Evolutionary conservation across 2,888 invertebrate genomes (phyloP).

Genomic region (Nephrotoma guestfalica): DNA sequence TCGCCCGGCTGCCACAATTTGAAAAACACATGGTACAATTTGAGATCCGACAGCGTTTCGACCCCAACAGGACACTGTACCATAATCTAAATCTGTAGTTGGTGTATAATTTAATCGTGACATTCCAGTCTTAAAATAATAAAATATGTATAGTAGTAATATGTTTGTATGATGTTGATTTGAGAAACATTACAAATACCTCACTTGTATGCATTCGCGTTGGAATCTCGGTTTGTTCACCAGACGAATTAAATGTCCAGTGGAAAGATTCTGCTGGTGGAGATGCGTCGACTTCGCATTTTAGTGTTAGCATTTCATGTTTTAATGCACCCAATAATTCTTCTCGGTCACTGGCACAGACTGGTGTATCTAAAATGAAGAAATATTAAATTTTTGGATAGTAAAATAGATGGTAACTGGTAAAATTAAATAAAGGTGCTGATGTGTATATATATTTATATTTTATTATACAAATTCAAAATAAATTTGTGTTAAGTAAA

Average conservation of each 20-base stretch:
- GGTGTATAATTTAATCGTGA: conserved; percentile 69
- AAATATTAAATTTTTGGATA: neutral
- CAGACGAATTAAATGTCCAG: conserved; percentile 88
- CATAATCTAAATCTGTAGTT: conserved; percentile 75
- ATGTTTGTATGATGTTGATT: neutral
- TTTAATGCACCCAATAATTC: conserved; percentile 76
- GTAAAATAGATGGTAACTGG: neutral
- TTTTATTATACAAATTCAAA: neutral
- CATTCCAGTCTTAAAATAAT: conserved; percentile 25
- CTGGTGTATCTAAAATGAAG: conserved; percentile 38
- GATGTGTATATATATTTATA: neutral
- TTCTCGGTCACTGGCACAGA: conserved; percentile 61
- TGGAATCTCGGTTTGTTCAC: conserved; percentile 67
- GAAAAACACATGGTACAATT: conserved; percentile 72
- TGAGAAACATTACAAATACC: conserved; percentile 16
- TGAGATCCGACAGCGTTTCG: conserved; percentile 71
- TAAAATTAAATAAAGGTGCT: neutral
- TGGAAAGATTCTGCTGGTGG: conserved; percentile 72
- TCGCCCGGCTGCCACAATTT: conserved; percentile 71
- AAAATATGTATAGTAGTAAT: neutral
- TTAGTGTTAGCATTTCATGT: conserved; percentile 72
- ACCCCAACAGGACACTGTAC: conserved; percentile 80
- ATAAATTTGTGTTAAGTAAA: neutral
- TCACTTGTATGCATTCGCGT: conserved; percentile 40
- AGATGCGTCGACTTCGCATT: conserved; percentile 79